These are phyloP conservation scores for Spisula subtruncata DNA, from an alignment of 2,888 invertebrate species.

Conservation along the genomic window DNA sequence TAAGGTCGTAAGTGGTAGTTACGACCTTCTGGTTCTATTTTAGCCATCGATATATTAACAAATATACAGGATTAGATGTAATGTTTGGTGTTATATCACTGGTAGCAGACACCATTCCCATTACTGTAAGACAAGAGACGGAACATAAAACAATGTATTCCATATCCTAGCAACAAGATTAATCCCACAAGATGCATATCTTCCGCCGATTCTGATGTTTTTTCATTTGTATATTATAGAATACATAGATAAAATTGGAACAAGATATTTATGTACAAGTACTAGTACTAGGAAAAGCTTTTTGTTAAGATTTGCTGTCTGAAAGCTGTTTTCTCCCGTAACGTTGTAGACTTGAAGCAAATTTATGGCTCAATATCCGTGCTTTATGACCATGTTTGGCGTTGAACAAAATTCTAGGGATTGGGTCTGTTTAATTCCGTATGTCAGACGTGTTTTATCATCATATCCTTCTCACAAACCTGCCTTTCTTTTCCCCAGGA, in stretches of 20 bases:
- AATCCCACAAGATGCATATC: conserved; percentile 18
- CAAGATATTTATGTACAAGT: conserved; percentile 5
- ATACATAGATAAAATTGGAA: conserved; percentile 20
- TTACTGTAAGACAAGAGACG: not conserved
- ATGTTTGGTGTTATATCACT: not conserved
- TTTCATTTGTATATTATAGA: conserved; percentile 4
- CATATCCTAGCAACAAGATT: not conserved
- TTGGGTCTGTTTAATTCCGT: conserved; percentile 13
- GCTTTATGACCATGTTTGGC: conserved; percentile 20
- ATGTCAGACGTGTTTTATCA: conserved; percentile 19
- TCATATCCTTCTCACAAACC: not conserved
- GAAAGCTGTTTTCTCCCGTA: conserved; percentile 10
- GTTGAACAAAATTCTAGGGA: conserved; percentile 1
- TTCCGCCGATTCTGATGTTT: not conserved
- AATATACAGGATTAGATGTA: not conserved
- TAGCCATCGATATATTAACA: too few species aligned
- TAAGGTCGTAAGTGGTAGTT: too few species aligned
- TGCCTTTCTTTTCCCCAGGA: not conserved
- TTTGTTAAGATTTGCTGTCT: conserved; percentile 15
- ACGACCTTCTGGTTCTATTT: too few species aligned
- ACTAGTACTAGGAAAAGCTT: not conserved
- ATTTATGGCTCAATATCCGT: conserved; percentile 5
- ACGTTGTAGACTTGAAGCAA: conserved; percentile 5
- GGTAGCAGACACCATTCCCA: not conserved
- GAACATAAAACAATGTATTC: conserved; percentile 13